Percentiles rank a stretch among this genome's conserved stretches.
phyloP scores from a whole-genome alignment of 2,888 invertebrate genomes.

The Eupithecia subfuscata region DNA sequence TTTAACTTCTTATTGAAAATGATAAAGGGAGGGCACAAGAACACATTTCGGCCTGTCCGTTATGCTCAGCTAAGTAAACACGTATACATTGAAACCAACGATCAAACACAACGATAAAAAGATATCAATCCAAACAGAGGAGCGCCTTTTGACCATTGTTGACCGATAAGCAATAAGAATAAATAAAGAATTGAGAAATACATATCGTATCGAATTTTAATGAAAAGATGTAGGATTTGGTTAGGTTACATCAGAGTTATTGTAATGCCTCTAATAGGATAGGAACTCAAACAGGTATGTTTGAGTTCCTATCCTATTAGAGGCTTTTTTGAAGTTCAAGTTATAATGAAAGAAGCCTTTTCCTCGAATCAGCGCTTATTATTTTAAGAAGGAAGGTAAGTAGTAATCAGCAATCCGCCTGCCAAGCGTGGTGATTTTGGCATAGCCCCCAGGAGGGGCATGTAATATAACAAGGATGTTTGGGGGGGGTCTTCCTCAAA shows the following conservation, averaged over 20 bases:
- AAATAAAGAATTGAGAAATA: constrained; percentile 44
- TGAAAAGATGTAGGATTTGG: constrained; percentile 14
- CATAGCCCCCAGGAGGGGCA: no score
- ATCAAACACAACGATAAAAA: constrained; percentile 55
- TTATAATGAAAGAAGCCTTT: not conserved
- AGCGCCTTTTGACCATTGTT: constrained; percentile 56
- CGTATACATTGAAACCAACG: constrained; percentile 45
- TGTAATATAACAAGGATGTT: no score
- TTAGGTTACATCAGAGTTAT: not conserved
- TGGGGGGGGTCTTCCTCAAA: no score
- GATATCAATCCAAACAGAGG: constrained; percentile 52
- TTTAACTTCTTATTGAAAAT: not conserved
- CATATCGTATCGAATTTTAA: constrained; percentile 26
- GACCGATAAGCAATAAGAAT: constrained; percentile 53
- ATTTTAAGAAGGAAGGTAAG: not conserved
- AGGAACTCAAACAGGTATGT: no score
- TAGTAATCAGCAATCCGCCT: no score
- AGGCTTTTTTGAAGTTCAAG: not conserved
- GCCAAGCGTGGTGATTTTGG: no score
- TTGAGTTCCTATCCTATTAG: no score
- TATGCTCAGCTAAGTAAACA: constrained; percentile 37
- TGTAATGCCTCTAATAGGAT: no score
- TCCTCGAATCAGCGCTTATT: not conserved
- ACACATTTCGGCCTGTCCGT: constrained; percentile 37
- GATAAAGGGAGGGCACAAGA: constrained; percentile 7